A percentile compares a stretch with the other conserved stretches of the same genome.
These are phyloP conservation scores for Helleia helle DNA, from an alignment of 2,888 invertebrate genomes.

Conservation along the genomic window DNA sequence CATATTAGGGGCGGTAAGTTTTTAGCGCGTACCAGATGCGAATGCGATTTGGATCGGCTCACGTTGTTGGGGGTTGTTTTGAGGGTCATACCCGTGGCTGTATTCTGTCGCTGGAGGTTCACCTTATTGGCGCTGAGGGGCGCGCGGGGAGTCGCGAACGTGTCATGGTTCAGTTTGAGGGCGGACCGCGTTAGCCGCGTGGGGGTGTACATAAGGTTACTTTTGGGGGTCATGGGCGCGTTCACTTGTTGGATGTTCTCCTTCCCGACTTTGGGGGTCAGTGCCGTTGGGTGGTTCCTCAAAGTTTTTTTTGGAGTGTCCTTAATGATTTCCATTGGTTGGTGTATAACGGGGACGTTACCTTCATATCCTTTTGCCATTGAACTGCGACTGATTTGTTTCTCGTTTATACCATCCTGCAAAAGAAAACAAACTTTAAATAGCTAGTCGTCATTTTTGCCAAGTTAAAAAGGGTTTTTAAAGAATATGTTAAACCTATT, in stretches of 20 bases:
- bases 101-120: slow-evolving; percentile 47
- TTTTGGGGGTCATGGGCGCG: slow-evolving; percentile 40
- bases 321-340: slow-evolving; percentile 26
- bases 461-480: too few species aligned
- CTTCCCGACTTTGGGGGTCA: slow-evolving; percentile 54
- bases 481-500: too few species aligned
- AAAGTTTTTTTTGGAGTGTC: slow-evolving; percentile 46
- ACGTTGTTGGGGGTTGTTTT: slow-evolving; percentile 48
- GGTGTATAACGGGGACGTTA: slow-evolving; percentile 28
- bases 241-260: slow-evolving; percentile 47
- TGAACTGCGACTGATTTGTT: slow-evolving; percentile 70
- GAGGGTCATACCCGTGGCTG: slow-evolving; percentile 30
- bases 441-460: too few species aligned
- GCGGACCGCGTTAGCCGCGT: slow-evolving; percentile 53
- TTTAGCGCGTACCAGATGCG: slow-evolving; percentile 45
- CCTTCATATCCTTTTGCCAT: slow-evolving; percentile 39
- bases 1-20: slow-evolving; percentile 55
- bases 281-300: slow-evolving; percentile 28
- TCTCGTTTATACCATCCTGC: slow-evolving; percentile 65
- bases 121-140: slow-evolving; percentile 50
- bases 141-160: slow-evolving; percentile 56
- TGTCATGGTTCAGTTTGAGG: slow-evolving; percentile 47
- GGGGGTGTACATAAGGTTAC: slow-evolving; percentile 42
- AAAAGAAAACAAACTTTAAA: slow-evolving; percentile 25
- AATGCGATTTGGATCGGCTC: slow-evolving; percentile 54